These are phyloP conservation scores for Polyergus mexicanus DNA, from an alignment of 1,140 invertebrate species.

Conservation along the genomic window DNA sequence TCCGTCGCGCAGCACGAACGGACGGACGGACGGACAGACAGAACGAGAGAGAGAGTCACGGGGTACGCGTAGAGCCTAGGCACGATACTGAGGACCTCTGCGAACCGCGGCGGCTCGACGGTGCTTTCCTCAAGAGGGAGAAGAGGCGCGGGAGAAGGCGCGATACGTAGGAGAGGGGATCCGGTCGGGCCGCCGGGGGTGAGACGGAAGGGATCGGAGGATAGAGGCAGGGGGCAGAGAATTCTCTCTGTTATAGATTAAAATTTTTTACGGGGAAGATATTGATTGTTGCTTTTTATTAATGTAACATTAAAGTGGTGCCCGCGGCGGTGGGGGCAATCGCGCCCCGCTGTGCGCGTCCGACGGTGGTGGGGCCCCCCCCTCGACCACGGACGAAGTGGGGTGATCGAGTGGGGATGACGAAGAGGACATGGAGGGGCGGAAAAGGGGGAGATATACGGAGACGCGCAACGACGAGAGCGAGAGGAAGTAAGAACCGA, in stretches of 20 bases:
- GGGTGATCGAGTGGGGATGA: constrained; percentile 59
- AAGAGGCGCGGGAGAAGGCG: constrained; percentile 61
- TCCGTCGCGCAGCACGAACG: constrained; percentile 46
- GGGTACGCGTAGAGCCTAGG: constrained; percentile 70
- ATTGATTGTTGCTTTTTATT: constrained; percentile 87
- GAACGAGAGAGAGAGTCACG: constrained; percentile 35
- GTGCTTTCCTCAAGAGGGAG: constrained; percentile 77
- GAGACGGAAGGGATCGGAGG: constrained; percentile 21
- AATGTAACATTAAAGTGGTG: constrained; percentile 86
- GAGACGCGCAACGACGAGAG: constrained; percentile 57
- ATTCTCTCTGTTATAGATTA: constrained; percentile 85
- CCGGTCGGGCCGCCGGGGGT: neutral
- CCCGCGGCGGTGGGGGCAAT: constrained; percentile 73
- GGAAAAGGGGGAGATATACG: constrained; percentile 26
- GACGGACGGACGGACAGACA: neutral
- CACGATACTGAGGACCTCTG: constrained; percentile 73
- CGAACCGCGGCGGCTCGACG: constrained; percentile 66
- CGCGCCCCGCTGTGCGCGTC: constrained; percentile 49
- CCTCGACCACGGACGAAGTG: constrained; percentile 27
- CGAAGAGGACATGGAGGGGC: constrained; percentile 47
- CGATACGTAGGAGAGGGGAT: constrained; percentile 34
- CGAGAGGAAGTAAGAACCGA: constrained; percentile 63
- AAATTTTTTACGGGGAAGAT: constrained; percentile 86
- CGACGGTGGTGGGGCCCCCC: constrained; percentile 56
- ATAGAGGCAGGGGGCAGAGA: constrained; percentile 70